Conservation (phyloP, 2,888 invertebrate genomes). For the Oxycera nigricornis region DNA sequence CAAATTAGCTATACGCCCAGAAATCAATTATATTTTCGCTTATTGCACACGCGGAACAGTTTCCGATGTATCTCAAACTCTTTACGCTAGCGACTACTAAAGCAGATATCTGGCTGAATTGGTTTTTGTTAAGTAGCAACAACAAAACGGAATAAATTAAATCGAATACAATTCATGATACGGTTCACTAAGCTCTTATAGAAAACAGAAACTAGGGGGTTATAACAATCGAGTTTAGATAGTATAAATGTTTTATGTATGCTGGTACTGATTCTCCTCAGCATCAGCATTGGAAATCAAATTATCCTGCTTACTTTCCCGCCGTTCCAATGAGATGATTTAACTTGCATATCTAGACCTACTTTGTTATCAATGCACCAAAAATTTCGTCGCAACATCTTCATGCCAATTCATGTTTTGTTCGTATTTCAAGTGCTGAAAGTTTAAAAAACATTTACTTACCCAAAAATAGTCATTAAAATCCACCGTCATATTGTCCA, state of each 20-base stretch:
- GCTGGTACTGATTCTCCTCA: too few species aligned
- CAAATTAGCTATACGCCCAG: slow-evolving; percentile 7
- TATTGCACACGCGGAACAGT: not conserved
- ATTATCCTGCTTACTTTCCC: too few species aligned
- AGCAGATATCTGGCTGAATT: slow-evolving; percentile 8
- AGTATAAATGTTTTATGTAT: too few species aligned
- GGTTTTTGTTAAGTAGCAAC: not conserved
- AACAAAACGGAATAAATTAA: slow-evolving; percentile 10
- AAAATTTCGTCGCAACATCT: too few species aligned
- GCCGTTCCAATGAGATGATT: too few species aligned
- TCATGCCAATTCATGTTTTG: too few species aligned
- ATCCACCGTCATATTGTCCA: slow-evolving; percentile 61
- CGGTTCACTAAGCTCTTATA: slow-evolving; percentile 21
- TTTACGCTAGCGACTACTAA: slow-evolving; percentile 5
- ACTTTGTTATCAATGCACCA: too few species aligned
- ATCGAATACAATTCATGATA: not conserved
- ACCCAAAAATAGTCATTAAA: slow-evolving; percentile 63
- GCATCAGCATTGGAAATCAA: too few species aligned
- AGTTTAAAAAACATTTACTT: too few species aligned
- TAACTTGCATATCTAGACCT: too few species aligned
- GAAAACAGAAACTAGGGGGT: not conserved
- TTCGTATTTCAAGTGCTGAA: too few species aligned
- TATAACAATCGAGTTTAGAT: too few species aligned
- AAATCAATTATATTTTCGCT: not conserved
- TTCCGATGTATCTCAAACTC: not conserved